Evolutionary conservation across 2,888 invertebrate species (phyloP).

Genomic region (Chrysolina oricalcia): DNA sequence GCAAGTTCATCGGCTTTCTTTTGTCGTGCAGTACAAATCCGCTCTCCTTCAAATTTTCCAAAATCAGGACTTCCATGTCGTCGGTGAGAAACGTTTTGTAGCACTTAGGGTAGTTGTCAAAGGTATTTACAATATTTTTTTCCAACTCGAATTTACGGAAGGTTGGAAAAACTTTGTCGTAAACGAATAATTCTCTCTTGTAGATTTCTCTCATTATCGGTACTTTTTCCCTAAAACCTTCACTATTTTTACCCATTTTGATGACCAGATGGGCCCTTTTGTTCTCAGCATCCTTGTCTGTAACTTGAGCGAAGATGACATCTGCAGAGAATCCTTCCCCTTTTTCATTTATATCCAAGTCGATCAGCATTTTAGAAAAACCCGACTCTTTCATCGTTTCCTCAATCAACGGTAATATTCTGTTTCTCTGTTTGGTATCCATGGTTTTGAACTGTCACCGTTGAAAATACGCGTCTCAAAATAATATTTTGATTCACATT

Average conservation of each 20-base stretch:
- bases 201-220: conserved; percentile 4
- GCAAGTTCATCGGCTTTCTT: conserved; percentile 32
- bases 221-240: conserved; percentile 16
- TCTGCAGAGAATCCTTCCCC: conserved; percentile 49
- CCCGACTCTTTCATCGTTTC: not conserved
- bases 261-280: conserved; percentile 43
- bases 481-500: too few species aligned
- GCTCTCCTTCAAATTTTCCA: conserved; percentile 42
- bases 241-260: conserved; percentile 41
- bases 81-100: conserved; percentile 31
- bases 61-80: conserved; percentile 38
- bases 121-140: conserved; percentile 12
- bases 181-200: conserved; percentile 42
- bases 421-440: not conserved
- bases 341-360: conserved; percentile 32
- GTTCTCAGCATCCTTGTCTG: conserved; percentile 4
- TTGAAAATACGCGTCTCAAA: too few species aligned
- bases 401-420: not conserved
- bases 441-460: too few species aligned
- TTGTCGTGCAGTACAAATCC: conserved; percentile 40
- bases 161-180: conserved; percentile 36
- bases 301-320: conserved; percentile 44
- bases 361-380: conserved; percentile 25
- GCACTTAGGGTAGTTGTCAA: conserved; percentile 38
- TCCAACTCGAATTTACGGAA: conserved; percentile 42